phyloP scores from a whole-genome alignment of 2,113 vertebrate genomes.

The Poeciliopsis retropinna region DNA sequence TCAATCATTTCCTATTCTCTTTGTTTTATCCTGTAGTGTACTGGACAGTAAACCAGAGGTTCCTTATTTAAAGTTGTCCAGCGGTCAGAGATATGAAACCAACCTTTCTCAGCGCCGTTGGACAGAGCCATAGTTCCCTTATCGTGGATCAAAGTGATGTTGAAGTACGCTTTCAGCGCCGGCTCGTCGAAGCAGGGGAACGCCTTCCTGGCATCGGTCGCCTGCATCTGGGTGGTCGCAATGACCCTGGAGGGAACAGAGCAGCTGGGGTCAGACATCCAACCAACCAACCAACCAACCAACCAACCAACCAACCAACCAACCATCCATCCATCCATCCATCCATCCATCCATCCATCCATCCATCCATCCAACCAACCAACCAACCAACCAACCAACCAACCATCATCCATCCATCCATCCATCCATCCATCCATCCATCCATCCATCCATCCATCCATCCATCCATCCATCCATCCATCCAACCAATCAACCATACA shows the following conservation, averaged over 20 bases:
- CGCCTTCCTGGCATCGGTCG: constrained; percentile 77
- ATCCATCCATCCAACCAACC: no score
- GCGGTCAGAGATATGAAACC: not conserved
- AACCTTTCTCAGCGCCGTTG: constrained; percentile 70
- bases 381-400: no score
- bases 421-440: no score
- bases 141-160: constrained; percentile 78
- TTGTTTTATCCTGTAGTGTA: no score
- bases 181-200: constrained; percentile 85
- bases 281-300: not conserved
- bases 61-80: not conserved
- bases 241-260: constrained; percentile 64
- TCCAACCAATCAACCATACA: no score
- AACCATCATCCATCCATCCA: no score
- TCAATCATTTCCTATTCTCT: no score
- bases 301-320: no score
- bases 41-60: not conserved
- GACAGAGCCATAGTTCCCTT: constrained; percentile 66
- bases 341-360: no score
- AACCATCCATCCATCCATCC: no score
- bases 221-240: constrained; percentile 84
- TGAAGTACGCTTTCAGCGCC: constrained; percentile 79
- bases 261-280: not conserved
- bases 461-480: no score
- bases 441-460: no score